Base-by-base conservation (phyloP, 2,113 vertebrate genomes). In the Agapornis roseicollis region DNA sequence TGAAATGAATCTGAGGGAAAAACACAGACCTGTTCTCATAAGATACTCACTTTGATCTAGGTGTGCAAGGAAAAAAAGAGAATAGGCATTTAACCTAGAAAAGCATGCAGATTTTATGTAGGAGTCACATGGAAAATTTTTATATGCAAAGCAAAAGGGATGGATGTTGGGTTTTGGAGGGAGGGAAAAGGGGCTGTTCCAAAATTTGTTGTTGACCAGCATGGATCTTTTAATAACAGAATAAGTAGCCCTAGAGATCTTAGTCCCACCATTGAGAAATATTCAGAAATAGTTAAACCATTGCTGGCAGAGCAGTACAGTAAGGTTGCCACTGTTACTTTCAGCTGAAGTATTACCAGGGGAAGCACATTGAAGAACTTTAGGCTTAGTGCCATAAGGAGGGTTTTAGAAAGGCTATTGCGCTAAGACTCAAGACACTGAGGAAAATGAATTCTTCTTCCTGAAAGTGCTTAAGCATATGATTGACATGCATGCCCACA, bases 1-100 rank as follows among this genome's bases (percentile, higher is more conserved):
- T 58, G 60, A 95, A 97, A 95, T 63, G 71, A 92, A 95, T 91
- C 71, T 24, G 13, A 29, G 39, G 50, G 53, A 33, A 82, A 96
- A 92, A 86, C 24, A 60, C 4, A 44, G 74, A 33, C 82, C 77
- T 76, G 4, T 73, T 86, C 93, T 78, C 77, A 37, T 46, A 80
- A 88, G 37, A 29, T 41, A 9, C 42, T 33, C 68, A 61, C 72
- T 97, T 95, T 84, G 50, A 84, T 84, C 55, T 55, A 89, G 52
- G 61, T 37, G 73, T 23, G 55, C 93, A 96, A 93, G 77, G 53
- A 95, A 94, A 56, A 49, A 86, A 86, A 96, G 65, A 86, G 49
- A 89, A 56, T 2, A 61, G 37, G 73, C 35, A 94, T 85, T 89
- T 88, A 93, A 82, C 80, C 68, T 27, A 56, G 44, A 72, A 82